These are phyloP conservation scores for Alligator sinensis DNA, from an alignment of 2,113 vertebrate genomes.

Conservation along the genomic window DNA sequence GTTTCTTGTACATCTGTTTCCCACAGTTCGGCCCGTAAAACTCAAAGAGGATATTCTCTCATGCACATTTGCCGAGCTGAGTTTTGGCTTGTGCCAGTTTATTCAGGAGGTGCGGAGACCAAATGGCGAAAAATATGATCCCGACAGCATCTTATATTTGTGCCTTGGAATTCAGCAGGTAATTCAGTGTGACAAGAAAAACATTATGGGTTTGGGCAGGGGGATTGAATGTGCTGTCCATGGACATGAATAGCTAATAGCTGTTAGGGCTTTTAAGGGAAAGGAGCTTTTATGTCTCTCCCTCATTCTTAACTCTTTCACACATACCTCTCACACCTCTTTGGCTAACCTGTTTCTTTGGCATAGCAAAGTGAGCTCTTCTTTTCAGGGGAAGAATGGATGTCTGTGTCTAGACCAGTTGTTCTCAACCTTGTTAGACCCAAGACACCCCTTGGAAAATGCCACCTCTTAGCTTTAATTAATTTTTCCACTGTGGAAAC, in stretches of 20 bases:
- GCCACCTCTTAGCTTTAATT: no score
- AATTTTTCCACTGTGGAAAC: no score
- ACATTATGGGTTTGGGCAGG: no score
- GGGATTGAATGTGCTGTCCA: neutral
- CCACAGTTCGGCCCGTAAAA: conserved; percentile 86
- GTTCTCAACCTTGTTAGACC: no score
- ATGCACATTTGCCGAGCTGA: conserved; percentile 93
- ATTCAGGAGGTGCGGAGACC: conserved; percentile 92
- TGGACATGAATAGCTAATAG: neutral
- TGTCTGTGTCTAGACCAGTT: neutral
- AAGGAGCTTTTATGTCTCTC: neutral
- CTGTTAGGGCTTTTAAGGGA: neutral
- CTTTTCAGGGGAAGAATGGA: neutral
- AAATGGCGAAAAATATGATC: conserved; percentile 89
- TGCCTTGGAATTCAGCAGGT: conserved; percentile 99
- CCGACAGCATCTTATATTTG: conserved; percentile 97
- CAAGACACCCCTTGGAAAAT: no score
- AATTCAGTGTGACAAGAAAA: neutral
- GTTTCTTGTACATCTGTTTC: neutral
- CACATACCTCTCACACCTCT: accelerated
- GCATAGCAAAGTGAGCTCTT: neutral
- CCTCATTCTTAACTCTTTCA: neutral
- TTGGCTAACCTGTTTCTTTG: neutral
- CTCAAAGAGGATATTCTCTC: conserved; percentile 93
- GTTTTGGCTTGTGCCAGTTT: conserved; percentile 94